Evolutionary conservation across 1,140 invertebrate species (phyloP), one percentile per base, ranked within the genome.

Genomic region (Gryon sp.): DNA sequence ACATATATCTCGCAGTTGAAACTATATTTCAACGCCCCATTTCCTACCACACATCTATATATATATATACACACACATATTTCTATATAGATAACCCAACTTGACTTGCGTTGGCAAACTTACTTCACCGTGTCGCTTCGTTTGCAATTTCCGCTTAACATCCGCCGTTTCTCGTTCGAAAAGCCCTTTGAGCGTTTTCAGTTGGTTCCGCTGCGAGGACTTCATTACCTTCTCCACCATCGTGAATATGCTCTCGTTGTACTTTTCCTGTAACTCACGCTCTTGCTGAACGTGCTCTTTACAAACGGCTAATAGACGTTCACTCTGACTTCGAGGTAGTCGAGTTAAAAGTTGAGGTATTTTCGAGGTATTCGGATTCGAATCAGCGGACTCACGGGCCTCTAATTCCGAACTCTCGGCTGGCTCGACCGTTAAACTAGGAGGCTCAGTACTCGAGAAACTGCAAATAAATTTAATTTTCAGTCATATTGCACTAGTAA

Each of bases 71-170:
- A n/a, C n/a, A n/a, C n/a, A n/a, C n/a, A n/a, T n/a, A n/a, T n/a
- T n/a, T n/a, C n/a, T n/a, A n/a, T n/a, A n/a, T n/a, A n/a, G n/a
- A n/a, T 36, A 36, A 36, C 14, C 24, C 19, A 14, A 26, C 7
- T 20, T 11, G 50, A 60, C 36, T 9, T 9, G n/a, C 6, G 30
- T 8, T 34, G 15, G 24, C 6, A 18, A 43, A 68, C 65, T 62
- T 34, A 97, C 95, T 83, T 98, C 96, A 45, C 95, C 94, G 72
- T 95, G 93, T 53, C 94, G 93, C 65, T 93, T 92, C 15, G 93
- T 92, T 69, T 97, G 94, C 66, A 98, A 88, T 81, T 93, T 92
- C 80, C 95, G 93, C 91, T 96, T 95, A 9, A 97, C 92, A 72
- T 96, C 95, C 24, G 92, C 92, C 14, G 94, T 95, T 77, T 96